phyloP scores from a whole-genome alignment of 2,888 invertebrate genomes.

The Chloromyia formosa region DNA sequence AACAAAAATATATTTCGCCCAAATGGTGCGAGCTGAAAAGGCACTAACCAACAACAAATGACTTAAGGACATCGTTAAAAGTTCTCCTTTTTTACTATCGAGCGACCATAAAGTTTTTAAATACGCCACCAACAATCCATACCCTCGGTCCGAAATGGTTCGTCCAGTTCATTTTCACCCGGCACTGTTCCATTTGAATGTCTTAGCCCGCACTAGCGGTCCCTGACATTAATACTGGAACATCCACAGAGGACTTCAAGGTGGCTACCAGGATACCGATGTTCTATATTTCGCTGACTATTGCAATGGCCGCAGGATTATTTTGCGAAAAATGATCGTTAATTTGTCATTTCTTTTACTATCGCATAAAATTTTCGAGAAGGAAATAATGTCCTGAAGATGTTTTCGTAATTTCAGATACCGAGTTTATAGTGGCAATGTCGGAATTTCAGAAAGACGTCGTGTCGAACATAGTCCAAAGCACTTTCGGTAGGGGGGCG shows the following conservation, averaged over 20 bases:
- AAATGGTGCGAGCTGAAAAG: background rate
- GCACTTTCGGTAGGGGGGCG: background rate
- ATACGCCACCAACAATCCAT: background rate
- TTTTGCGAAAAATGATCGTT: slow-evolving; percentile 34
- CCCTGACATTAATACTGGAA: too few relatives aligned
- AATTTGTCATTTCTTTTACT: slow-evolving; percentile 34
- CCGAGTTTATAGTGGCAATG: slow-evolving; percentile 7
- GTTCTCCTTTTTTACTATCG: slow-evolving; percentile 24
- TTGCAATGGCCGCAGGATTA: slow-evolving; percentile 24
- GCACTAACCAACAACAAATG: slow-evolving; percentile 10
- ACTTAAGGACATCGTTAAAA: slow-evolving; percentile 37
- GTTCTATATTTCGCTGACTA: background rate
- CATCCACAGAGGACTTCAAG: too few relatives aligned
- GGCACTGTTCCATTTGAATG: background rate
- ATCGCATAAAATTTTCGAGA: slow-evolving; percentile 26
- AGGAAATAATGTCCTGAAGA: slow-evolving; percentile 10
- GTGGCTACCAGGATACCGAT: background rate
- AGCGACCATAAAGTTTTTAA: slow-evolving; percentile 22
- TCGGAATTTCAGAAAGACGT: background rate
- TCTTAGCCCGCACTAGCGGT: background rate
- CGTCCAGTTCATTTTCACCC: background rate
- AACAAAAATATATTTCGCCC: too few relatives aligned
- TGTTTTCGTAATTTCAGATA: slow-evolving; percentile 7
- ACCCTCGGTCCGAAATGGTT: background rate
- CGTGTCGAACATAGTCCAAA: background rate